Conservation (phyloP, 2,888 invertebrate species). For the Selenia dentaria region DNA sequence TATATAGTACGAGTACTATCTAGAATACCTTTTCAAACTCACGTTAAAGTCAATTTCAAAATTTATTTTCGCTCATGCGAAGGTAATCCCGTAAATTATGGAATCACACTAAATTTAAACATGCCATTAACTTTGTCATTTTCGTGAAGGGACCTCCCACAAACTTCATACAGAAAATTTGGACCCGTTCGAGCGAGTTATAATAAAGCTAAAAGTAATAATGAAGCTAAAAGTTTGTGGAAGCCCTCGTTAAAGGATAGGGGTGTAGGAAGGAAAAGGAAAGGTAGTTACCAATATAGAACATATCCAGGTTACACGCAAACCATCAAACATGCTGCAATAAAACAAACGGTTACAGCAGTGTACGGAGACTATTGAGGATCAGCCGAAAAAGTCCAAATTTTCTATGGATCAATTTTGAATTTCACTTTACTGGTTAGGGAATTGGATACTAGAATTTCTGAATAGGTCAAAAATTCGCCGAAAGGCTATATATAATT, state of each 20-base stretch:
- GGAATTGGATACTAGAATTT: too few species aligned
- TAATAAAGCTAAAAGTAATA: slow-evolving; percentile 16
- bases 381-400: slow-evolving; percentile 73
- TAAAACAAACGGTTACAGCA: slow-evolving; percentile 56
- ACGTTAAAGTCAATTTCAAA: too few species aligned
- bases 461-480: too few species aligned
- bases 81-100: too few species aligned
- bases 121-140: slow-evolving; percentile 4
- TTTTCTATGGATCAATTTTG: slow-evolving; percentile 56
- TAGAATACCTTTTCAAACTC: too few species aligned
- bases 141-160: slow-evolving; percentile 59
- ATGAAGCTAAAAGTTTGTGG: slow-evolving; percentile 65
- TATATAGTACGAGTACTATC: too few species aligned
- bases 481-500: too few species aligned
- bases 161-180: slow-evolving; percentile 64
- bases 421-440: too few species aligned
- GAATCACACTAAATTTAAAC: too few species aligned
- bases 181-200: slow-evolving; percentile 68
- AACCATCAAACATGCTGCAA: slow-evolving; percentile 84
- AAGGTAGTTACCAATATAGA: slow-evolving; percentile 77
- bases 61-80: too few species aligned
- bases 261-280: slow-evolving; percentile 41
- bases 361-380: slow-evolving; percentile 24
- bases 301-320: slow-evolving; percentile 80
- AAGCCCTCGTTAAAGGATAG: slow-evolving; percentile 49